These are phyloP conservation scores for Bilobella aurantiaca DNA, from an alignment of 1,140 invertebrate species.

Conservation along the genomic window DNA sequence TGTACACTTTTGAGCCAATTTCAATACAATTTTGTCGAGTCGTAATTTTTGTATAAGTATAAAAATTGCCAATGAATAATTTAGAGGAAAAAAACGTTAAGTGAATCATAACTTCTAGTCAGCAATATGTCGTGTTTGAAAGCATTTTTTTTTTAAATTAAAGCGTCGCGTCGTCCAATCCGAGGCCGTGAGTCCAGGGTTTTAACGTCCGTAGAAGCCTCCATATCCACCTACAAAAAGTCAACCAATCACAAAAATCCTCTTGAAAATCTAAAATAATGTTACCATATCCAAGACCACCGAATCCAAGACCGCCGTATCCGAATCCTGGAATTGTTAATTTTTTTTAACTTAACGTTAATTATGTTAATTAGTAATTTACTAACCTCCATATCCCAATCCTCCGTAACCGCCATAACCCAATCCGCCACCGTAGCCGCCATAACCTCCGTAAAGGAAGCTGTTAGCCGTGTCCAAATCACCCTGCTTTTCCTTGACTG, in stretches of 20 bases:
- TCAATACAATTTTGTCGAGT: not conserved
- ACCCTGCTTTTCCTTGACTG: not conserved
- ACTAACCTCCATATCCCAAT: not conserved
- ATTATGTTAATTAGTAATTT: not conserved
- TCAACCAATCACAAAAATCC: too few relatives aligned
- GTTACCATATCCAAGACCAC: slow-evolving; percentile 1
- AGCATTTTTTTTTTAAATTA: not conserved
- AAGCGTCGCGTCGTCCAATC: not conserved
- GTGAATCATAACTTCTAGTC: not conserved
- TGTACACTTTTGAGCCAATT: too few relatives aligned
- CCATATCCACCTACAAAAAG: slow-evolving; percentile 1
- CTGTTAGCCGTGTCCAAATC: not conserved
- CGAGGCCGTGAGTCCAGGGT: not conserved
- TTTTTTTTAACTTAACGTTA: not conserved
- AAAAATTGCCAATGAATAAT: slow-evolving; percentile 1
- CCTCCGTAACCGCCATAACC: not conserved
- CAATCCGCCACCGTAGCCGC: not conserved
- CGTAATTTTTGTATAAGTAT: not conserved
- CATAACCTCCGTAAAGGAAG: not conserved
- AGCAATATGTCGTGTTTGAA: too few relatives aligned
- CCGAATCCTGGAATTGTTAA: not conserved
- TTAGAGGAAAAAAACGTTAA: not conserved
- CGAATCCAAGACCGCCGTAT: not conserved
- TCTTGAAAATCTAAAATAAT: too few relatives aligned
- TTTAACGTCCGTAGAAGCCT: slow-evolving; percentile 5